Conservation (phyloP, 2,888 invertebrate species). For the Leptopilina myrica region DNA sequence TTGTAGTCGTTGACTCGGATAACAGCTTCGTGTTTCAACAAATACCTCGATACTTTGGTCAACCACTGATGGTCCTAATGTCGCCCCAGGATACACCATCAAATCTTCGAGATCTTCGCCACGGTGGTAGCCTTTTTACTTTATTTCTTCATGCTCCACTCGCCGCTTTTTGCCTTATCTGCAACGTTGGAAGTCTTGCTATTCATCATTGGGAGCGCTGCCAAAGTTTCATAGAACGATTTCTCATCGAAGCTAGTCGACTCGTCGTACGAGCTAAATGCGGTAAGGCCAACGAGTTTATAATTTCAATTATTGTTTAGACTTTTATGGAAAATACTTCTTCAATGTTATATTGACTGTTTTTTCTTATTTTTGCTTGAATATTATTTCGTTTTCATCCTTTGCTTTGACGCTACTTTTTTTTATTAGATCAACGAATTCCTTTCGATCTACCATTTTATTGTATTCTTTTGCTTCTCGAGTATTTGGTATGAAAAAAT, state of each 20-base stretch:
- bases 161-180: conserved; percentile 93
- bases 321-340: no score
- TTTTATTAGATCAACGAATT: no score
- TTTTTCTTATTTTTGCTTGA: no score
- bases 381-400: no score
- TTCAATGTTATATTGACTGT: no score
- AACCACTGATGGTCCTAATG: conserved; percentile 94
- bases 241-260: conserved; percentile 91
- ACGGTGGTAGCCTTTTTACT: conserved; percentile 95
- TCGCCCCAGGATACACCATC: conserved; percentile 94
- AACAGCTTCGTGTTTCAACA: conserved; percentile 95
- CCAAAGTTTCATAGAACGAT: conserved; percentile 91
- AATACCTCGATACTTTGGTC: conserved; percentile 94
- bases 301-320: no score
- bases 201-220: conserved; percentile 94
- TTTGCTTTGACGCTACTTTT: no score
- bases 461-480: no score
- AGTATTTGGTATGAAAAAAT: no score
- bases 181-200: conserved; percentile 90
- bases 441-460: no score
- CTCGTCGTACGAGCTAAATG: conserved; percentile 89
- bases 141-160: conserved; percentile 96
- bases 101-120: conserved; percentile 87
- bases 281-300: conserved; percentile 79
- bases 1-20: conserved; percentile 96